phyloP scores from a whole-genome alignment of 1,140 invertebrate genomes.

The Zaprionus nigranus region DNA sequence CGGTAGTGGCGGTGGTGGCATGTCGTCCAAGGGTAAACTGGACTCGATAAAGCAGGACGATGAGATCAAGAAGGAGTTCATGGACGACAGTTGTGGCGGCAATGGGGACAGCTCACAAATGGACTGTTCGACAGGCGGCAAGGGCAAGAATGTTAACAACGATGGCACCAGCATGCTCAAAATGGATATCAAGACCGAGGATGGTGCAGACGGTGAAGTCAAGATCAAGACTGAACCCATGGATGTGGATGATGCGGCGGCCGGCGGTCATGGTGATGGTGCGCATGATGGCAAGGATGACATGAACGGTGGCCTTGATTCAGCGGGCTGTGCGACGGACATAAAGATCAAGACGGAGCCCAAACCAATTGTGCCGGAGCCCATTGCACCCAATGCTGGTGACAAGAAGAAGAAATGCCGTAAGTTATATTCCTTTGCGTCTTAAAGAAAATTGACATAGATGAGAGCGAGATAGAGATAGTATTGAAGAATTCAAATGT shows the following conservation, averaged over 20 bases:
- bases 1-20: slow-evolving; percentile 64
- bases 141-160: slow-evolving; percentile 88
- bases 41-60: slow-evolving; percentile 89
- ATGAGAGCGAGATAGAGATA: not conserved
- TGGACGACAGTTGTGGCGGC: slow-evolving; percentile 85
- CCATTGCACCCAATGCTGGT: slow-evolving; percentile 86
- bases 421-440: slow-evolving; percentile 80
- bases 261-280: slow-evolving; percentile 22
- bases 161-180: slow-evolving; percentile 87
- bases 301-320: slow-evolving; percentile 5
- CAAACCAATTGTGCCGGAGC: slow-evolving; percentile 86
- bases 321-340: slow-evolving; percentile 48
- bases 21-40: slow-evolving; percentile 86
- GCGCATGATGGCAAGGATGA: slow-evolving; percentile 25
- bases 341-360: slow-evolving; percentile 85
- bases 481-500: not conserved
- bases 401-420: slow-evolving; percentile 90
- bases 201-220: slow-evolving; percentile 60
- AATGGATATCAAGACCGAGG: slow-evolving; percentile 86
- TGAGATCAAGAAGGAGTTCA: slow-evolving; percentile 87
- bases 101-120: slow-evolving; percentile 84
- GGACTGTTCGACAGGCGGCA: slow-evolving; percentile 83
- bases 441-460: not conserved
- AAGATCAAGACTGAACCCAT: slow-evolving; percentile 84
- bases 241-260: slow-evolving; percentile 75